Evolutionary conservation across 2,797 vertebrate species (phyloP).

Genomic region (Urosaurus nigricauda): DNA sequence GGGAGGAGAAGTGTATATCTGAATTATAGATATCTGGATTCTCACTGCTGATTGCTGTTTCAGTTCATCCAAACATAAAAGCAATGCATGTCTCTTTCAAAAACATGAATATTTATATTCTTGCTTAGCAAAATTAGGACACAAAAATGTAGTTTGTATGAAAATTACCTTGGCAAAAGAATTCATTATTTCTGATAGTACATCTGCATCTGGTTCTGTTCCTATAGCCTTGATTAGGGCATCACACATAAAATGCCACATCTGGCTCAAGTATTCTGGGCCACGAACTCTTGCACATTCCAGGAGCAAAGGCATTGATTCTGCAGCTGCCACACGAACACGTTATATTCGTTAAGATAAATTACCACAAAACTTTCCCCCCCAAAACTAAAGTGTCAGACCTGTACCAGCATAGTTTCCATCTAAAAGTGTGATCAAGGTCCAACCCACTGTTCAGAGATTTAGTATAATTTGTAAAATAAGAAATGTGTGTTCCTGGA

Average conservation of each 20-base stretch:
- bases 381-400: not conserved
- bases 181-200: constrained; percentile 99
- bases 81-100: not conserved
- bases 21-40: not conserved
- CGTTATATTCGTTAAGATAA: constrained; percentile 85
- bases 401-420: not conserved
- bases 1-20: not conserved
- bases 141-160: not conserved
- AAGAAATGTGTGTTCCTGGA: too few species aligned
- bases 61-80: not conserved
- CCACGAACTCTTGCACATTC: constrained; percentile 95
- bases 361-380: not conserved
- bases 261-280: constrained; percentile 96
- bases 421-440: not conserved
- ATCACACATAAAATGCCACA: constrained; percentile 99
- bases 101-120: not conserved
- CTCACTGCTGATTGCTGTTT: not conserved
- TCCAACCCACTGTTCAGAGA: not conserved
- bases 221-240: constrained; percentile 98
- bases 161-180: constrained; percentile 94
- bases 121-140: not conserved
- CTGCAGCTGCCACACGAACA: constrained; percentile 94
- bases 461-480: not conserved
- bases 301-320: constrained; percentile 97
- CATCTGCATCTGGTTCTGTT: constrained; percentile 96